Evolutionary conservation across 1,140 invertebrate genomes (phyloP).

Genomic region (Pseudomyrmex flavicornis): DNA sequence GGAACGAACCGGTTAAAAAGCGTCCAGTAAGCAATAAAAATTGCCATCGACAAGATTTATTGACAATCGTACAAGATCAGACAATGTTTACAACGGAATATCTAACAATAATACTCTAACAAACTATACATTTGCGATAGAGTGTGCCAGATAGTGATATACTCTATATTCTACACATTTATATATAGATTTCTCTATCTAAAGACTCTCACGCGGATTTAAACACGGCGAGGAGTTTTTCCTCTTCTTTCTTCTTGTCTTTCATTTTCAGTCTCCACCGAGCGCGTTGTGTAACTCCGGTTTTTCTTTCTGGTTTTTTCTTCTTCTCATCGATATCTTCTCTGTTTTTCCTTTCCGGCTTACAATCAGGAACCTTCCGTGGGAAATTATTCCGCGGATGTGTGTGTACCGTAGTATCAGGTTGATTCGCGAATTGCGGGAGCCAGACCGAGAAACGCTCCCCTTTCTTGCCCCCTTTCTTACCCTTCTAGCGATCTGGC

Average conservation of each 20-base stretch:
- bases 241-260: constrained; percentile 23
- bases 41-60: constrained; percentile 49
- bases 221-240: constrained; percentile 57
- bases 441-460: too few species aligned
- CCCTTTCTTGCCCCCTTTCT: too few species aligned
- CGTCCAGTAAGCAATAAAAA: constrained; percentile 22
- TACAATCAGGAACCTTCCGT: constrained; percentile 10
- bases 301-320: not conserved
- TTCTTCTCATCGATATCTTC: constrained; percentile 21
- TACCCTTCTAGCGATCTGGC: too few species aligned
- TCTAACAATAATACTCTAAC: constrained; percentile 65
- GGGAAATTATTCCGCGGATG: constrained; percentile 16
- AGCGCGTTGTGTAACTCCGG: not conserved
- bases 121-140: constrained; percentile 62
- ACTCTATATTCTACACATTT: constrained; percentile 71
- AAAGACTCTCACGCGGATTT: constrained; percentile 68
- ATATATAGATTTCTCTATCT: constrained; percentile 66
- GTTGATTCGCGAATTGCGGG: too few species aligned
- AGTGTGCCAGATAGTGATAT: constrained; percentile 47
- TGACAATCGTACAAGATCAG: constrained; percentile 29
- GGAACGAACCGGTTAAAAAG: constrained; percentile 4
- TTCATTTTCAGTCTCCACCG: not conserved
- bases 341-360: not conserved
- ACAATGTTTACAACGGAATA: constrained; percentile 18
- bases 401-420: not conserved